phyloP scores from a whole-genome alignment of 2,888 invertebrate species.

The Heliconius sara region DNA sequence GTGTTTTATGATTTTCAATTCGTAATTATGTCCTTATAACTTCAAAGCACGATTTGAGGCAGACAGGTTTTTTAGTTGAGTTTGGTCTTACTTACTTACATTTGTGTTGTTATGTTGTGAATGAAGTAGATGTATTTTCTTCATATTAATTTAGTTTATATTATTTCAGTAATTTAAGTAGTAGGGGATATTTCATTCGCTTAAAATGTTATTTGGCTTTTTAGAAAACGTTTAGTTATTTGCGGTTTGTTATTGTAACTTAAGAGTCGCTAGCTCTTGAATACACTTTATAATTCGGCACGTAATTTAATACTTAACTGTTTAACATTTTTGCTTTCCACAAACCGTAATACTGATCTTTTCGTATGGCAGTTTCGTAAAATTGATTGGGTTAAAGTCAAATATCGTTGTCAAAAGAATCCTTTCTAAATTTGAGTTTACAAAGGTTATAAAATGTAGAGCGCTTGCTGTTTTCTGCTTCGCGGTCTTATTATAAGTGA shows the following conservation, averaged over 20 bases:
- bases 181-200: too few relatives aligned
- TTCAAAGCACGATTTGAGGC: slow-evolving; percentile 26
- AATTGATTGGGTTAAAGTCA: slow-evolving; percentile 16
- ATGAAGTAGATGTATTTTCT: background rate
- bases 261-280: background rate
- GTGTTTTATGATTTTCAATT: slow-evolving; percentile 22
- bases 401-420: slow-evolving; percentile 9
- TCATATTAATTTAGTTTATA: too few relatives aligned
- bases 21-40: slow-evolving; percentile 34
- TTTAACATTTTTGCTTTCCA: slow-evolving; percentile 12
- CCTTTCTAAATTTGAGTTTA: slow-evolving; percentile 16
- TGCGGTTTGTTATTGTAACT: background rate
- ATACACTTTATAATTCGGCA: slow-evolving; percentile 5
- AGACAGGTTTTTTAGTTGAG: slow-evolving; percentile 23
- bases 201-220: too few relatives aligned
- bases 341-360: slow-evolving; percentile 26
- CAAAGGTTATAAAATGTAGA: slow-evolving; percentile 30
- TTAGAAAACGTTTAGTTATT: background rate
- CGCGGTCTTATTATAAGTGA: background rate
- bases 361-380: background rate
- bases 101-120: background rate
- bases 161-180: background rate
- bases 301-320: slow-evolving; percentile 23
- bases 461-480: slow-evolving; percentile 12
- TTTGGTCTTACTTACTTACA: slow-evolving; percentile 14